Conservation (phyloP, 2,888 invertebrate species). For the Spisula solida region DNA sequence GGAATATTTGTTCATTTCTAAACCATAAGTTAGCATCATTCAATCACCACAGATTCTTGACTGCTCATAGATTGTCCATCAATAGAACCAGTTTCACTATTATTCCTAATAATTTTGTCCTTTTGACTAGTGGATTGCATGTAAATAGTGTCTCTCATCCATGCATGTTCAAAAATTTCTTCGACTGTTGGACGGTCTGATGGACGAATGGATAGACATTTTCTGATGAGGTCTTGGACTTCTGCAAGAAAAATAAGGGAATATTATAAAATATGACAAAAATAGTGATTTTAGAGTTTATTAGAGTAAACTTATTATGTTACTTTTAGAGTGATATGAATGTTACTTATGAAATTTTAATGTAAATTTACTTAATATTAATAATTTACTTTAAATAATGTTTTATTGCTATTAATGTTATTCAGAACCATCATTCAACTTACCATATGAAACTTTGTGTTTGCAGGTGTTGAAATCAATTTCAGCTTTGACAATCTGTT, state of each 20-base stretch:
- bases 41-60: conserved; percentile 79
- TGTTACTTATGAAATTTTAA: background rate
- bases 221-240: conserved; percentile 89
- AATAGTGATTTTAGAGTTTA: background rate
- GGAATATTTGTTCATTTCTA: conserved; percentile 52
- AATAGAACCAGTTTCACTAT: conserved; percentile 72
- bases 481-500: conserved; percentile 88
- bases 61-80: conserved; percentile 81
- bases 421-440: conserved; percentile 48
- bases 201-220: conserved; percentile 89
- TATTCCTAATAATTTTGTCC: conserved; percentile 72
- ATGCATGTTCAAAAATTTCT: conserved; percentile 89
- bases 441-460: conserved; percentile 82
- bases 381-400: background rate
- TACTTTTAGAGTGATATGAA: no score
- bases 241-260: conserved; percentile 85
- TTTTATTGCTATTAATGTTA: background rate
- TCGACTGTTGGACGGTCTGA: conserved; percentile 88
- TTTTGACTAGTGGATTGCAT: conserved; percentile 72
- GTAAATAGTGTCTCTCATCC: conserved; percentile 86
- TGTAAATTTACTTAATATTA: background rate
- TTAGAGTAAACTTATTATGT: no score
- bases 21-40: conserved; percentile 63
- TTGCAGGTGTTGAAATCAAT: conserved; percentile 85
- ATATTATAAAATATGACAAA: background rate